Evolutionary conservation across 2,113 vertebrate species (phyloP), one percentile per base, ranked within the genome.

Genomic region (Nothoprocta pentlandii): DNA sequence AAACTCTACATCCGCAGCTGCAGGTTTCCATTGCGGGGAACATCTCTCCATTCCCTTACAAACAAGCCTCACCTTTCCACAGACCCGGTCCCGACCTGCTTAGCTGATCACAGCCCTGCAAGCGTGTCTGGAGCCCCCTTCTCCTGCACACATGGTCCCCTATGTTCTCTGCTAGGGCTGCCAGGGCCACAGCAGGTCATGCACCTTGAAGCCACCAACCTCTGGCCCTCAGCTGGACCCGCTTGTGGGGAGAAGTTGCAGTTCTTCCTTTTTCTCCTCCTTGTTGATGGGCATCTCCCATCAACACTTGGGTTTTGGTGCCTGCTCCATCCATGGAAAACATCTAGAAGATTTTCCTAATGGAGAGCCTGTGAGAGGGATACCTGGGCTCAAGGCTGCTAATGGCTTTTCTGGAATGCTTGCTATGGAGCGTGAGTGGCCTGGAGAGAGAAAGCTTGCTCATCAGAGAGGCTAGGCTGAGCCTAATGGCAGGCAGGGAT

Each of bases 31-130:
- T 17, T 30, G 1, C 3, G 22, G 82, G 21, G 2, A 28, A 5
- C 5, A 16, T 0, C 1, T 28, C 36, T 5, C 0, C 5, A 7
- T 53, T n/a, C 8, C 0, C 2, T 0, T 53, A 17, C 36, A 44
- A 78, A 23, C 22, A 32, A 36, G 3, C 23, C 46, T 93, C 83
- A 74, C 30, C 79, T 81, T 41, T 34, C 4, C 0, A 11, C 0
- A 84, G n/a, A 34, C 58, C 25, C 56, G 41, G 71, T 56, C 76
- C 70, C 39, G 68, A 10, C 21, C 3, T 0, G 10, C n/a, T 42
- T 4, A 2, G 39, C 64, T 80, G 69, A 61, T 53, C 53, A 39
- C 62, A 39, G 1, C n/a, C 62, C 82, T 84, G 67, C 26, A 36
- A 77, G 42, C 32, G 56, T 44, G 56, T 59, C 41, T 0, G 2